phyloP scores from a whole-genome alignment of 2,797 vertebrate genomes.

The Rhinophrynus dorsalis region DNA sequence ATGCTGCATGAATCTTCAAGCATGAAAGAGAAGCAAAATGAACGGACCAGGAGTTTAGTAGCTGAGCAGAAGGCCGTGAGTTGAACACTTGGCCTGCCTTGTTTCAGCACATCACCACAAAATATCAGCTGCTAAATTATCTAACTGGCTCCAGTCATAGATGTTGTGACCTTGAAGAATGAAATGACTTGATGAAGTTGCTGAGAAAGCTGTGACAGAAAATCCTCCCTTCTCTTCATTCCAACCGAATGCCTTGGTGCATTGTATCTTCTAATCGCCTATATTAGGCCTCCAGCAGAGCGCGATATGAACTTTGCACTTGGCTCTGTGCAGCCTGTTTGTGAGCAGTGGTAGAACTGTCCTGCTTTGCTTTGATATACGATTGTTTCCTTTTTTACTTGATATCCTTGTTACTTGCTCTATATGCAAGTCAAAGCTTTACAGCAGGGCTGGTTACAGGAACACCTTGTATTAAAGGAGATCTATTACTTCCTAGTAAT shows the following conservation, averaged over 20 bases:
- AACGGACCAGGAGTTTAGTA: constrained; percentile 61
- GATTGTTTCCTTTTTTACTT: constrained; percentile 14
- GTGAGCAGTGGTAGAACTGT: constrained; percentile 21
- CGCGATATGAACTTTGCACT: constrained; percentile 57
- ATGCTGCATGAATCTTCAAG: constrained; percentile 69
- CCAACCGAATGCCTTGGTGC: constrained; percentile 49
- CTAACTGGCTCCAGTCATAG: constrained; percentile 39
- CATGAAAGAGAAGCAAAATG: constrained; percentile 66
- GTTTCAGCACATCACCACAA: background rate
- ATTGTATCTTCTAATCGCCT: constrained; percentile 57
- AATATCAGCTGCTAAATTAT: background rate
- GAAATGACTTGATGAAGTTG: constrained; percentile 9
- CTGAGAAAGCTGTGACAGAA: constrained; percentile 42
- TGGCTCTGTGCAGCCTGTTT: constrained; percentile 49
- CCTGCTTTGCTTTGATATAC: background rate
- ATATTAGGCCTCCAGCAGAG: constrained; percentile 60
- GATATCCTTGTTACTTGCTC: background rate
- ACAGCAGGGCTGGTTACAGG: constrained; percentile 8
- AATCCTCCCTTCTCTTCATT: constrained; percentile 31
- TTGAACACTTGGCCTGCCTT: constrained; percentile 54
- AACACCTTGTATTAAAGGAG: constrained; percentile 4
- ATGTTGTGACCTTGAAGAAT: constrained; percentile 42
- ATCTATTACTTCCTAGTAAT: background rate
- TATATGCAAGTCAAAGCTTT: constrained; percentile 19
- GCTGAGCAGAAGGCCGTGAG: constrained; percentile 73